phyloP scores from a whole-genome alignment of 2,113 vertebrate species.

The Lynx canadensis region DNA sequence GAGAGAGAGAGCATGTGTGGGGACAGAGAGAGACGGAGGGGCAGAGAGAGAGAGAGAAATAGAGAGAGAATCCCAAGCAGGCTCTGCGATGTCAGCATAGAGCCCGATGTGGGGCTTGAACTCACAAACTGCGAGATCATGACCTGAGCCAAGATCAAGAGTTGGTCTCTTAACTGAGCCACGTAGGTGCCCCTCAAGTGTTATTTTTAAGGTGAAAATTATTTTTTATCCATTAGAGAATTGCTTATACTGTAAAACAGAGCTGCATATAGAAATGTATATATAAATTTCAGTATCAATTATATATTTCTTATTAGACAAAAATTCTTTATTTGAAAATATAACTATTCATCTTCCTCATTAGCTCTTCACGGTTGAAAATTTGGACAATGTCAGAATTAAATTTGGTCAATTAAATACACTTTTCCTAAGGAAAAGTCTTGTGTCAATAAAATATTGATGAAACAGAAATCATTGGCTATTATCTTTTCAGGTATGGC shows the following conservation, averaged over 20 bases:
- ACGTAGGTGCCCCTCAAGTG: not conserved
- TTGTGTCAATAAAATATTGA: not conserved
- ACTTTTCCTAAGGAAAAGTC: not conserved
- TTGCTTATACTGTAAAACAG: not conserved
- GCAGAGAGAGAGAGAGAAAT: no score
- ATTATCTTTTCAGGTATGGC: not conserved
- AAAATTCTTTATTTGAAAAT: not conserved
- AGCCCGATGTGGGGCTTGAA: no score
- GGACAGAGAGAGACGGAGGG: no score
- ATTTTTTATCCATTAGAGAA: not conserved
- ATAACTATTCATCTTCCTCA: not conserved
- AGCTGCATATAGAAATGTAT: not conserved
- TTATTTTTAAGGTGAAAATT: not conserved
- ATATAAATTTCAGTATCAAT: not conserved
- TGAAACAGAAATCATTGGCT: not conserved
- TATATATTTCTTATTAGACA: not conserved
- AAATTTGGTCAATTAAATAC: not conserved
- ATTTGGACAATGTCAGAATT: not conserved
- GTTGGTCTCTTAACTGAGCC: no score
- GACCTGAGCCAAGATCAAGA: no score
- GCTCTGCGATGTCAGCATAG: no score
- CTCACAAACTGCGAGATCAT: no score
- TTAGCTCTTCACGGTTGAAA: not conserved
- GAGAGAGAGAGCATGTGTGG: no score
- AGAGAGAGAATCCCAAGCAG: no score